These are phyloP conservation scores for Anas acuta DNA, from an alignment of 2,797 vertebrate species.

Conservation along the genomic window DNA sequence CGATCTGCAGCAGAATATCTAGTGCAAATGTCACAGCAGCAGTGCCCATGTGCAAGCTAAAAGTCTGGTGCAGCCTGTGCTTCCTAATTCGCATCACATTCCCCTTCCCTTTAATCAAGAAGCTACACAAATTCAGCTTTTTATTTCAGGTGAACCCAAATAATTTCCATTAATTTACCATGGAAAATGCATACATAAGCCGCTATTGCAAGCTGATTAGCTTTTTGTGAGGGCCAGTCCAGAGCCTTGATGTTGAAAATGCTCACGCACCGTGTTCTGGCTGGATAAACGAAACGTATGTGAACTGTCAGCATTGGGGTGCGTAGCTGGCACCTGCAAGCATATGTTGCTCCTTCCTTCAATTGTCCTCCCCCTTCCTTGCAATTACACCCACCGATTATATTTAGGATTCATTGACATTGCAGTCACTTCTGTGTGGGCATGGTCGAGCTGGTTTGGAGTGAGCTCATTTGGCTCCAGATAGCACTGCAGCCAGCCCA, in stretches of 20 bases:
- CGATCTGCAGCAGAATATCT: neutral
- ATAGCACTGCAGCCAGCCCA: neutral
- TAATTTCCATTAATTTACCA: neutral
- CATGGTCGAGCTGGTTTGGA: neutral
- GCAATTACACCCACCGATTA: neutral
- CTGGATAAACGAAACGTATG: neutral
- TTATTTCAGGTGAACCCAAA: neutral
- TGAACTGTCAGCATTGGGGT: neutral
- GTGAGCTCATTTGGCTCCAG: constrained; percentile 21
- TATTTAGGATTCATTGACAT: constrained; percentile 25
- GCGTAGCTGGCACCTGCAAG: neutral
- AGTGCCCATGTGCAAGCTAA: neutral
- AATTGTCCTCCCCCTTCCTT: neutral
- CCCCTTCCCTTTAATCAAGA: neutral
- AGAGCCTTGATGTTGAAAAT: neutral
- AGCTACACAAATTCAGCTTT: neutral
- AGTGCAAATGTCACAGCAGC: neutral
- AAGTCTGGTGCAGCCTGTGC: neutral
- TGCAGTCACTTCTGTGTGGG: constrained; percentile 53
- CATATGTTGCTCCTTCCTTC: neutral
- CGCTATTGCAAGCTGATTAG: accelerated
- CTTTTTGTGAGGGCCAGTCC: neutral
- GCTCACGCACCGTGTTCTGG: accelerated
- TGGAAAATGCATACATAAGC: neutral
- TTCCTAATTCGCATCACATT: accelerated